Percentiles rank a stretch among this genome's conserved stretches.
phyloP scores from a whole-genome alignment of 1,140 invertebrate genomes.

The Popillia japonica region DNA sequence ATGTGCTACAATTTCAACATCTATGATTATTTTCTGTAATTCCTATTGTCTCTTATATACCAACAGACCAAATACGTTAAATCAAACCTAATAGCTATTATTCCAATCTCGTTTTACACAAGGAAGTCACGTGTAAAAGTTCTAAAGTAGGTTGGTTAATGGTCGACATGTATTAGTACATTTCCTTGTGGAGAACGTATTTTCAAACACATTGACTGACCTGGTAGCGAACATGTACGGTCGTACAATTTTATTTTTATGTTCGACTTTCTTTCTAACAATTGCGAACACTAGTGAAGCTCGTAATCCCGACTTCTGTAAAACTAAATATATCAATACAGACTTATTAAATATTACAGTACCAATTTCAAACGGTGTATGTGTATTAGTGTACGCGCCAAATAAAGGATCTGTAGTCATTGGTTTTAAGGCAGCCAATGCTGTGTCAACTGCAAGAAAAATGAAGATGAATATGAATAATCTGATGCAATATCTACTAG shows the following conservation, averaged over 20 bases:
- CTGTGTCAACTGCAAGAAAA: conserved; percentile 28
- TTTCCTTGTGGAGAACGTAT: not conserved
- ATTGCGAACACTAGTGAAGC: not conserved
- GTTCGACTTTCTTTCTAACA: not conserved
- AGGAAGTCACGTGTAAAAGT: not conserved
- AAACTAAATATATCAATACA: not conserved
- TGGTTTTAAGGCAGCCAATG: not conserved
- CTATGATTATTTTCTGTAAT: too few relatives aligned
- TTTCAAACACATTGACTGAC: not conserved
- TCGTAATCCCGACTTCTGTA: too few relatives aligned
- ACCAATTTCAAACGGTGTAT: not conserved
- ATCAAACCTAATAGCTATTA: not conserved
- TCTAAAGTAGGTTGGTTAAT: not conserved
- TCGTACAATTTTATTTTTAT: not conserved
- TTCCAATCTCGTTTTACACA: not conserved
- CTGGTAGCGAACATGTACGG: not conserved
- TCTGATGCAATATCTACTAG: conserved; percentile 51
- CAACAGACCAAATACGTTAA: too few relatives aligned
- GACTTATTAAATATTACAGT: not conserved
- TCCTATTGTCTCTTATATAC: too few relatives aligned
- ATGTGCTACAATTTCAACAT: too few relatives aligned
- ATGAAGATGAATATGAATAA: conserved; percentile 44
- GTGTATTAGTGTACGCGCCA: not conserved
- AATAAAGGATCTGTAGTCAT: not conserved
- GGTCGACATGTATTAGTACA: not conserved